Evolutionary conservation across 2,888 invertebrate genomes (phyloP).

Genomic region (Pachycephus smyrnensis): DNA sequence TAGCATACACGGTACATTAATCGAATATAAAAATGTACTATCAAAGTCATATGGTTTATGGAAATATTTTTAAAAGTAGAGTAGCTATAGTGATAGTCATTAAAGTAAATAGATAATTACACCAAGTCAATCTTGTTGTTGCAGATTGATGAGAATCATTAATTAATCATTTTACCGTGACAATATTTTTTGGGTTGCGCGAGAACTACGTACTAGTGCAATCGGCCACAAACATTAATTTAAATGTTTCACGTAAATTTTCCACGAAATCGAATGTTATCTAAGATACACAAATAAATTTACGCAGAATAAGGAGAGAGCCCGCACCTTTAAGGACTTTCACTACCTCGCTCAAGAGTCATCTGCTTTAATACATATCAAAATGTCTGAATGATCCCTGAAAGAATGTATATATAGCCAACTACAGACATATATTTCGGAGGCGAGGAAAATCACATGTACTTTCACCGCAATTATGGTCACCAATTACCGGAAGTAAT

Average conservation of each 20-base stretch:
- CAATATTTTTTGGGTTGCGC: background rate
- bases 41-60: background rate
- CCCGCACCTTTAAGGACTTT: conserved; percentile 46
- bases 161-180: background rate
- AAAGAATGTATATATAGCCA: background rate
- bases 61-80: background rate
- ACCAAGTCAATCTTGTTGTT: background rate
- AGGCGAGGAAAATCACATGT: conserved; percentile 46
- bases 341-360: conserved; percentile 52
- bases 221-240: background rate
- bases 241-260: background rate
- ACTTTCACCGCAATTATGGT: conserved; percentile 58
- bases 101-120: background rate
- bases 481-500: conserved; percentile 42
- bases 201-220: background rate
- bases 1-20: background rate
- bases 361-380: conserved; percentile 34
- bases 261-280: conserved; percentile 33
- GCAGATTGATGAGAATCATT: background rate
- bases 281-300: conserved; percentile 25
- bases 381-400: background rate
- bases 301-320: background rate
- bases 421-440: conserved; percentile 29
- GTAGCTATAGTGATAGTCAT: background rate
- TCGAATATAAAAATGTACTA: background rate